Evolutionary conservation across 2,113 vertebrate species (phyloP).

Genomic region (Oxygymnocypris stewartii): DNA sequence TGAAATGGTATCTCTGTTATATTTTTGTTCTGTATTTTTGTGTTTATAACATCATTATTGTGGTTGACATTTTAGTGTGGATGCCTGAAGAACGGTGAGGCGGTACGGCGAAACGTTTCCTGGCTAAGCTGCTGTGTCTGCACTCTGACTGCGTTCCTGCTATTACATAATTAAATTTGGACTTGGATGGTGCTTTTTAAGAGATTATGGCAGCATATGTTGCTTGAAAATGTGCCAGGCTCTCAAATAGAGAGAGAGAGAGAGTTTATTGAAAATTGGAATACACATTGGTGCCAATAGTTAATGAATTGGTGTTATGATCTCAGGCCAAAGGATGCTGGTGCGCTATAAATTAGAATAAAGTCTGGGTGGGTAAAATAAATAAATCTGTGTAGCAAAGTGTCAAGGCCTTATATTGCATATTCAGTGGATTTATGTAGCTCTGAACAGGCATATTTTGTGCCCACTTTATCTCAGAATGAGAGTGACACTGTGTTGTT

Average conservation of each 20-base stretch:
- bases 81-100: conserved; percentile 19
- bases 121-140: conserved; percentile 83
- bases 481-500: not conserved
- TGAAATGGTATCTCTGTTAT: not conserved
- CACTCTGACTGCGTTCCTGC: conserved; percentile 92
- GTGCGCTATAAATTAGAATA: conserved; percentile 75
- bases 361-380: conserved; percentile 56
- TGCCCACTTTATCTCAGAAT: conserved; percentile 13
- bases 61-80: conserved; percentile 18
- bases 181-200: conserved; percentile 89
- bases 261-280: conserved; percentile 77
- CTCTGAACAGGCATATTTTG: conserved; percentile 41
- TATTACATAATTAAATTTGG: conserved; percentile 97
- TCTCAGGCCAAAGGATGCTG: conserved; percentile 73
- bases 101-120: conserved; percentile 40
- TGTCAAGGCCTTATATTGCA: conserved; percentile 42
- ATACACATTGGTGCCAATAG: conserved; percentile 73
- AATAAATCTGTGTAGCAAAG: conserved; percentile 60
- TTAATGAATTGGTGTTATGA: conserved; percentile 85
- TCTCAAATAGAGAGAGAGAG: conserved; percentile 70
- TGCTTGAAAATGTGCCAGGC: conserved; percentile 89
- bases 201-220: conserved; percentile 97
- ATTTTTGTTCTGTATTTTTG: not conserved
- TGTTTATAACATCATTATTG: conserved; percentile 25
- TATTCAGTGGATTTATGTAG: conserved; percentile 62